Evolutionary conservation across 2,113 vertebrate genomes (phyloP).

Genomic region (Perca flavescens): DNA sequence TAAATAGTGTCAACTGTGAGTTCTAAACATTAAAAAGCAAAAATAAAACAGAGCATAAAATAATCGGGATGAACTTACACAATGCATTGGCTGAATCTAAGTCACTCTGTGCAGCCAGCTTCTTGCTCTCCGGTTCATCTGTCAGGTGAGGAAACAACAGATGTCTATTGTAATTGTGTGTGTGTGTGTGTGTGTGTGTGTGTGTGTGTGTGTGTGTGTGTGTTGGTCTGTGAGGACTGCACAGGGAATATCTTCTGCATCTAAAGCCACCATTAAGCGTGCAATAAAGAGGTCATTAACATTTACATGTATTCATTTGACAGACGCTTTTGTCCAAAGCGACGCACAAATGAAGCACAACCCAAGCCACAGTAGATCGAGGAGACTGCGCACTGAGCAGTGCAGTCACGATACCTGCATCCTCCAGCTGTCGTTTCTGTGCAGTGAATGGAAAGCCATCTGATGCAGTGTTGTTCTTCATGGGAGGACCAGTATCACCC

Average conservation of each 20-base stretch:
- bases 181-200: neutral
- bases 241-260: neutral
- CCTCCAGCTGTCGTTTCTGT: slow-evolving; percentile 90
- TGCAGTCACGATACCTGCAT: slow-evolving; percentile 82
- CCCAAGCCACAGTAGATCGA: neutral
- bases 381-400: neutral
- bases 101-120: slow-evolving; percentile 89
- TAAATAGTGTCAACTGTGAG: neutral
- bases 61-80: slow-evolving; percentile 55
- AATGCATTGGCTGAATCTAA: slow-evolving; percentile 81
- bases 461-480: slow-evolving; percentile 86
- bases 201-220: neutral
- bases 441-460: slow-evolving; percentile 87
- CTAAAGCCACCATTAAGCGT: neutral
- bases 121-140: slow-evolving; percentile 93
- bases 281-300: neutral
- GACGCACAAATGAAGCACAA: neutral
- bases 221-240: neutral
- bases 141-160: slow-evolving; percentile 39
- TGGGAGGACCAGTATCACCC: slow-evolving; percentile 84
- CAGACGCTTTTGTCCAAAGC: neutral
- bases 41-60: neutral
- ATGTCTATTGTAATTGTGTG: neutral
- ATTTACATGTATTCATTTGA: neutral
- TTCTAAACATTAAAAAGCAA: neutral